Base-by-base conservation (phyloP, 2,113 vertebrate genomes). In the Scartelaos histophorus region DNA sequence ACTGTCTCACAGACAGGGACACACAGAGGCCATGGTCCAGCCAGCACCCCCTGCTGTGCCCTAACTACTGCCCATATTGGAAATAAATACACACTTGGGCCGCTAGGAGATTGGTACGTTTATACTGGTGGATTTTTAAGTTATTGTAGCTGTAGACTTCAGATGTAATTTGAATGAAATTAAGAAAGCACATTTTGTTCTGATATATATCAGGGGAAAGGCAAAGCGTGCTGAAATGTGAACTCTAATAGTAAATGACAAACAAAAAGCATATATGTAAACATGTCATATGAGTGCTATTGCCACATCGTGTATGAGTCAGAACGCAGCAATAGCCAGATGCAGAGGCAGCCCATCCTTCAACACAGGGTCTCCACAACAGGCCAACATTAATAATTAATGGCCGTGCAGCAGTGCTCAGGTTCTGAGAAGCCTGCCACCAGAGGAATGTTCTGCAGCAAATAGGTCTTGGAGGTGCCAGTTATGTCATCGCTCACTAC, bases 361-460 rank as follows among this genome's bases (percentile, higher is more conserved):
- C 85, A 89, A 84, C 79, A 84, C 76, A 85, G 78, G 86, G 75
- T 90, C 81, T 86, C 76, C 70, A 87, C 70, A 88, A 85, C 78
- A 83, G 75, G 78, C 85, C 86, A 67, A 67, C 84, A 91, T 92
- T 83, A 89, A 90, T 88, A 90, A 92, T 91, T 88, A 82, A 91
- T 91, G 69, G 84, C 82, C 45, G 77, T 83, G 80, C 81, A 90
- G 80, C 81, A 90, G 79, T 76, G 75, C 22, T 29, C 74, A 70
- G 81, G 76, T 85, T 86, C 66, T 74, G 67, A 73, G 79, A 66
- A 82, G 43, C 29, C 78, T 82, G 71, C 79, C 79, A 85, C 73
- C 71, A 67, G 75, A 88, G 76, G 82, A 82, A 86, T 82, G 38
- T 73, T 79, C 69, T 82, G 73, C 67, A 79, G 83, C 88, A 86